Percentiles rank a stretch among this genome's conserved stretches.
These are phyloP conservation scores for Cerastoderma edule DNA, from an alignment of 2,888 invertebrate genomes.

Conservation along the genomic window DNA sequence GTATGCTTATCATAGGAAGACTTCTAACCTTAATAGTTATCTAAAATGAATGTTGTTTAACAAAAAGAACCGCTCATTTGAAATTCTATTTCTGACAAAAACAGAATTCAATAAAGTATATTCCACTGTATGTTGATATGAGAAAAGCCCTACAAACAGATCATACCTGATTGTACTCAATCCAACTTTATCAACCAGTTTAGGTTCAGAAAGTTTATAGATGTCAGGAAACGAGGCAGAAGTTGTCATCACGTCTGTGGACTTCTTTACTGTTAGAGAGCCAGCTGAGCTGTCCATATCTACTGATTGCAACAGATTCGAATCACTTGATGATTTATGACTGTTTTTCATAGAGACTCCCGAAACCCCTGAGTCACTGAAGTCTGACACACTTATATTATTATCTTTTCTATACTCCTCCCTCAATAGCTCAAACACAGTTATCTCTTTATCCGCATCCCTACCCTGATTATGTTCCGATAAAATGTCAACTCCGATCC, in stretches of 20 bases:
- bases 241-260: slow-evolving; percentile 57
- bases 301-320: slow-evolving; percentile 68
- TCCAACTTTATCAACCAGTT: slow-evolving; percentile 77
- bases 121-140: too few species aligned
- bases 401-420: slow-evolving; percentile 68
- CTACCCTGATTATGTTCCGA: slow-evolving; percentile 36
- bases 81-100: too few species aligned
- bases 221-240: slow-evolving; percentile 78
- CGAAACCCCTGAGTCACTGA: slow-evolving; percentile 47
- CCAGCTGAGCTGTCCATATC: slow-evolving; percentile 33
- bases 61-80: too few species aligned
- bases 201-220: slow-evolving; percentile 67
- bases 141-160: too few species aligned
- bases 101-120: too few species aligned
- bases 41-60: too few species aligned
- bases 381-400: slow-evolving; percentile 50
- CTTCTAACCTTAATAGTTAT: too few species aligned
- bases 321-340: slow-evolving; percentile 73
- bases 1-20: too few species aligned
- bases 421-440: slow-evolving; percentile 76
- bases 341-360: slow-evolving; percentile 48
- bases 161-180: slow-evolving; percentile 79
- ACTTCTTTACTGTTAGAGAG: slow-evolving; percentile 32
- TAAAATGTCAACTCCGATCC: slow-evolving; percentile 38
- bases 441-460: slow-evolving; percentile 62